Percentiles rank a stretch among this genome's conserved stretches.
phyloP scores from a whole-genome alignment of 2,113 vertebrate species.

The Toxostoma redivivum region DNA sequence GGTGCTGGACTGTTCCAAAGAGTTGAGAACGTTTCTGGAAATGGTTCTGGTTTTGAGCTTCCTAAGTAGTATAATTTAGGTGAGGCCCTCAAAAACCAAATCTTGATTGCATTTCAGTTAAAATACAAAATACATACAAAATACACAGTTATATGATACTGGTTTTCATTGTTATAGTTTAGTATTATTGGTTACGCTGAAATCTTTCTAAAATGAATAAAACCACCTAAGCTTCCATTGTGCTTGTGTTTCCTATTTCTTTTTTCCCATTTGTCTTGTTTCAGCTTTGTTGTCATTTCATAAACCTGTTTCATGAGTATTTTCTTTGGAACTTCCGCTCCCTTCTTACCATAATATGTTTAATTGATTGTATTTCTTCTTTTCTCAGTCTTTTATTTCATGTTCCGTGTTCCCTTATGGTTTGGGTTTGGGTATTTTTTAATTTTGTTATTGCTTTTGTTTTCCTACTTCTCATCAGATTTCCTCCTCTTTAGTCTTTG shows the following conservation, averaged over 20 bases:
- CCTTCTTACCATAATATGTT: neutral
- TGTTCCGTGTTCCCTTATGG: neutral
- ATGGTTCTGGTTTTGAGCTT: neutral
- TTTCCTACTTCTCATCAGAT: neutral
- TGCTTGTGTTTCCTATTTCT: constrained; percentile 15
- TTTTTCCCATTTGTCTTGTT: neutral
- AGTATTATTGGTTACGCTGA: neutral
- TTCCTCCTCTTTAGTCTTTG: neutral
- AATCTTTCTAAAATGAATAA: constrained; percentile 36
- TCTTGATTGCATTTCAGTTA: neutral
- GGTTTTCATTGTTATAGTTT: neutral
- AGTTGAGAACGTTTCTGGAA: neutral
- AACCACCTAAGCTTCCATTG: neutral
- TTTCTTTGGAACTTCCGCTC: neutral
- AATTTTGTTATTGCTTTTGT: neutral
- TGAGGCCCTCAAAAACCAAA: neutral
- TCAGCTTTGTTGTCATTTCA: neutral
- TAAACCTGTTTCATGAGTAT: neutral
- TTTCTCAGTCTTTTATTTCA: neutral
- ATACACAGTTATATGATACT: neutral
- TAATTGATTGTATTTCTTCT: neutral
- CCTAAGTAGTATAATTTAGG: neutral
- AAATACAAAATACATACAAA: neutral
- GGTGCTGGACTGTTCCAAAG: neutral
- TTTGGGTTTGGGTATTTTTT: neutral